Percentiles rank a stretch among this genome's conserved stretches.
These are phyloP conservation scores for Herpailurus yagouaroundi DNA, from an alignment of 2,113 vertebrate genomes.

Conservation along the genomic window DNA sequence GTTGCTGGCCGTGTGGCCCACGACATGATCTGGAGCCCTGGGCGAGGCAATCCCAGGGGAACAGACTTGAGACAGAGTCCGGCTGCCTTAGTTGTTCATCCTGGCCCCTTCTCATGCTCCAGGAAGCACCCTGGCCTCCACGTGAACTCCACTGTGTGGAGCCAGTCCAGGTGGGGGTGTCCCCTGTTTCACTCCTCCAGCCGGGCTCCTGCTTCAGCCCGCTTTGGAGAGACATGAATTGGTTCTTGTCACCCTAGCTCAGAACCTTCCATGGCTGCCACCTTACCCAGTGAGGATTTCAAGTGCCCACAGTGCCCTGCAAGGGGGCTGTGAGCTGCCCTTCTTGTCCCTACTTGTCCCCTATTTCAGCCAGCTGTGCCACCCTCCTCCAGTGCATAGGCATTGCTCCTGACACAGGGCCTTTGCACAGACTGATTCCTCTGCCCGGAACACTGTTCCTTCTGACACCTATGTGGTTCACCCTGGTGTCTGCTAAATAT, in stretches of 20 bases:
- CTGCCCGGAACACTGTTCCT: rapidly evolving
- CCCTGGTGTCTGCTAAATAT: neutral
- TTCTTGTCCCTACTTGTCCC: neutral
- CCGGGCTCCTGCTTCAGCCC: rapidly evolving
- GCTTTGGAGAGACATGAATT: rapidly evolving
- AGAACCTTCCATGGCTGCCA: rapidly evolving
- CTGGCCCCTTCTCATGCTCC: rapidly evolving
- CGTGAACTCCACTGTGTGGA: neutral
- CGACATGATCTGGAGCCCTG: neutral
- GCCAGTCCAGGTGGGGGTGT: neutral
- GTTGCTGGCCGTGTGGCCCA: rapidly evolving
- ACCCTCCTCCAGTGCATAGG: rapidly evolving
- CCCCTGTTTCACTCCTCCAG: neutral
- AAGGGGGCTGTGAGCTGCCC: neutral
- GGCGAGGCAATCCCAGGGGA: rapidly evolving
- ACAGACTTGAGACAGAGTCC: neutral
- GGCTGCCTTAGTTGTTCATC: rapidly evolving
- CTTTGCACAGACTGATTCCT: neutral
- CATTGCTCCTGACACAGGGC: rapidly evolving
- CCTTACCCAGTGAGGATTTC: neutral
- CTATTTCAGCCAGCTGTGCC: rapidly evolving
- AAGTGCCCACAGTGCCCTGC: rapidly evolving
- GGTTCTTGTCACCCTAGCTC: too few relatives aligned
- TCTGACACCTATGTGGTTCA: rapidly evolving
- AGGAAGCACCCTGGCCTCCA: neutral